Percentiles rank a stretch among this genome's conserved stretches.
Evolutionary conservation across 2,888 invertebrate genomes (phyloP).

Genomic region (Caenorhabditis japonica): DNA sequence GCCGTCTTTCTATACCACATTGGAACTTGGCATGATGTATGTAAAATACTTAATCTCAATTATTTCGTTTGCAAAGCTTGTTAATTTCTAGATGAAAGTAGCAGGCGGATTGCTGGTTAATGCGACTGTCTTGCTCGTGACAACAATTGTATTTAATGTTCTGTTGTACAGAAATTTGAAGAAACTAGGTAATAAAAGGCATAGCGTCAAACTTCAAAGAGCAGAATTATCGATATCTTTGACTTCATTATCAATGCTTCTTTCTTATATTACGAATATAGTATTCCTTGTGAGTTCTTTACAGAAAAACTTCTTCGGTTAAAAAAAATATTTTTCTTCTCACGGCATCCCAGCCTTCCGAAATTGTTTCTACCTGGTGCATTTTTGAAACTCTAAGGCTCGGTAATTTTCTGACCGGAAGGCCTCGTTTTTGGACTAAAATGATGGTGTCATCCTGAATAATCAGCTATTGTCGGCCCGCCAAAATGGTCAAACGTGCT

Average conservation of each 20-base stretch:
- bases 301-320: no score
- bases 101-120: no score
- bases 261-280: constrained; percentile 34
- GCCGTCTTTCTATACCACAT: constrained; percentile 10
- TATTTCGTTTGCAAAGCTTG: background rate
- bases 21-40: constrained; percentile 12
- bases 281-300: constrained; percentile 10
- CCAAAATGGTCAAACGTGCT: background rate
- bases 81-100: background rate
- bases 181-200: constrained; percentile 4
- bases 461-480: no score
- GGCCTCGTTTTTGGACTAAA: no score
- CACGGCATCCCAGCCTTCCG: no score
- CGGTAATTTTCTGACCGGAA: no score
- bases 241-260: constrained; percentile 33
- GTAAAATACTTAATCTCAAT: background rate
- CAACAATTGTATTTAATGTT: no score
- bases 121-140: no score
- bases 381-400: no score
- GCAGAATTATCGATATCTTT: constrained; percentile 30
- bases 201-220: constrained; percentile 12
- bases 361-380: no score
- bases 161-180: no score
- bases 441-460: no score
- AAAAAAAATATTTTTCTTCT: constrained; percentile 14